These are phyloP conservation scores for Notodonta dromedarius DNA, from an alignment of 2,888 invertebrate genomes.

Conservation along the genomic window DNA sequence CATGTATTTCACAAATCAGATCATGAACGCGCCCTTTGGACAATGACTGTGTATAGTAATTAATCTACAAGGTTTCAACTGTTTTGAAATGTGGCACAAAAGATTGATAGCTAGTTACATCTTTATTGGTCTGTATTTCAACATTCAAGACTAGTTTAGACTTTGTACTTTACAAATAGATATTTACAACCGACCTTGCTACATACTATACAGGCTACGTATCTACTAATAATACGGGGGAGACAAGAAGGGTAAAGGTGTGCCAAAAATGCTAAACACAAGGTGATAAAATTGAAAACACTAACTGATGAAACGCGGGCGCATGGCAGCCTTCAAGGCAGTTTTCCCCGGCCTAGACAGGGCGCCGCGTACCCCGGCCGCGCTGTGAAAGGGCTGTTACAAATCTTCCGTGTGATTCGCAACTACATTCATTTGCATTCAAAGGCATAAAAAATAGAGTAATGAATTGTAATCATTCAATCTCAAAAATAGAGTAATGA, in stretches of 20 bases:
- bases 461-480: too few species aligned
- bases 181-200: too few species aligned
- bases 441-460: too few species aligned
- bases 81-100: conserved; percentile 30
- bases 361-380: conserved; percentile 12
- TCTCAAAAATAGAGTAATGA: too few species aligned
- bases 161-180: background rate
- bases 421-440: conserved; percentile 17
- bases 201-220: too few species aligned
- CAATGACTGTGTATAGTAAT: conserved; percentile 36
- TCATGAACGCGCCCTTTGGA: conserved; percentile 47
- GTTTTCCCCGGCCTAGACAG: conserved; percentile 51
- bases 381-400: conserved; percentile 35
- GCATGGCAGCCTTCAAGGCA: conserved; percentile 39
- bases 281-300: too few species aligned
- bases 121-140: background rate
- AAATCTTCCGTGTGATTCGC: conserved; percentile 46
- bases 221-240: too few species aligned
- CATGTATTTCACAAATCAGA: conserved; percentile 28
- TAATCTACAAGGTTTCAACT: conserved; percentile 31
- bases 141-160: background rate
- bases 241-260: too few species aligned
- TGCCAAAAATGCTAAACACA: background rate
- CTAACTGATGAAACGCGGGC: conserved; percentile 7
- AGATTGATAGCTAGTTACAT: background rate